Percentiles rank a stretch among this genome's conserved stretches.
Conservation (phyloP, 1,140 invertebrate species). For the Drosophila saltans region DNA sequence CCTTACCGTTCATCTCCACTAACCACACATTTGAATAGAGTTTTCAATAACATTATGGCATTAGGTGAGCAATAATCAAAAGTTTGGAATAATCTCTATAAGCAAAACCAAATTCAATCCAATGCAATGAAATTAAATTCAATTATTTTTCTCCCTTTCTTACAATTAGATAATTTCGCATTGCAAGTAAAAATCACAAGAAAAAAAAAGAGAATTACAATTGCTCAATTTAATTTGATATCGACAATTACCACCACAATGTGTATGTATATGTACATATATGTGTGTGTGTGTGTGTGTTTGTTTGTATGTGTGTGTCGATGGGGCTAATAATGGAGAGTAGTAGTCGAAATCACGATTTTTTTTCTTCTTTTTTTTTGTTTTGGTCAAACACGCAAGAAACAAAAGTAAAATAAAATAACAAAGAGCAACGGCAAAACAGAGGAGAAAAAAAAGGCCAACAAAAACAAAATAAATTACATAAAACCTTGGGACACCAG, state of each 20-base stretch:
- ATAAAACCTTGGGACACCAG: slow-evolving; percentile 43
- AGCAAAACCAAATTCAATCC: neutral
- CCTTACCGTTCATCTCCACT: too few relatives aligned
- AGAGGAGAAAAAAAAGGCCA: slow-evolving; percentile 42
- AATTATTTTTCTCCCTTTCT: slow-evolving; percentile 1
- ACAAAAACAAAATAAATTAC: slow-evolving; percentile 64
- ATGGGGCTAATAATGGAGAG: slow-evolving; percentile 14
- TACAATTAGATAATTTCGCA: slow-evolving; percentile 17
- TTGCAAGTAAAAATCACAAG: neutral
- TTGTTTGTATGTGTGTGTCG: neutral
- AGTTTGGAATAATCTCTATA: neutral
- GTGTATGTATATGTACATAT: neutral
- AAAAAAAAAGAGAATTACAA: slow-evolving; percentile 8
- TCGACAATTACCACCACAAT: slow-evolving; percentile 11
- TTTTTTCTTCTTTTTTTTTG: slow-evolving; percentile 26
- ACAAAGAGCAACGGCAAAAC: slow-evolving; percentile 16
- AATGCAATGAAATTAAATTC: neutral
- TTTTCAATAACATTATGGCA: neutral
- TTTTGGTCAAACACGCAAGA: slow-evolving; percentile 66
- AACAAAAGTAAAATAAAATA: slow-evolving; percentile 55
- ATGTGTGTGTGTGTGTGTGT: neutral
- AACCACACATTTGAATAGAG: too few relatives aligned
- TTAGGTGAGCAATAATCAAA: neutral
- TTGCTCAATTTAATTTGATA: slow-evolving; percentile 18
- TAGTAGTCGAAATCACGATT: slow-evolving; percentile 12